Evolutionary conservation across 1,140 invertebrate species (phyloP), one percentile per base, ranked within the genome.

Genomic region (Pogonognathellus flavescens): DNA sequence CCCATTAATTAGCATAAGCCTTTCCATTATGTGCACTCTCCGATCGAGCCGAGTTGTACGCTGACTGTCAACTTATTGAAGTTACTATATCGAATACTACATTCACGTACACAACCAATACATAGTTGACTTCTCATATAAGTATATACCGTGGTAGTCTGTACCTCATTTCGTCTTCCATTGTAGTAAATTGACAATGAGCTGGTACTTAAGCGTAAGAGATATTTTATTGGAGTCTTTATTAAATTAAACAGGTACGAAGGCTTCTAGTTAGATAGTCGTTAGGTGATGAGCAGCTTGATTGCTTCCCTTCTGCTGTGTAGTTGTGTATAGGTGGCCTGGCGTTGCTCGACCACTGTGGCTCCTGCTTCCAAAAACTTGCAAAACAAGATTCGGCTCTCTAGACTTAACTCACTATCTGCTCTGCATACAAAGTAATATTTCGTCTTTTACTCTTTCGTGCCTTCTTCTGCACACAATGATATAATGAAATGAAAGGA

Each of bases 371-470:
- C 70, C 70, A 86, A 83, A 86, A 86, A 86, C 82, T 84, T 83
- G 85, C 85, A 83, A 83, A 86, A 86, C 85, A 41, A 80, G 85
- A 86, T 86, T 86, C 22, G 31, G 13, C n/a, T 70, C 10, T 20
- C 16, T 76, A 50, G 41, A 41, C 49, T 18, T 18, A 76, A 50
- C 25, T 76, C 14, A 10, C 25, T 49, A 50, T 76, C 70, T 50
- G 70, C 31, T 76, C 41, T 76, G 70, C 70, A 76, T 76, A 76
- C 70, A 76, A 76, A 76, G 70, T 76, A 76, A 41, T 60, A 18
- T 66, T 66, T 20, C 62, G 25, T 66, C 62, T 20, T 11, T 11
- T 20, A 25, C 62, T 11, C 22, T 66, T 25, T 14, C n/a, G n/a
- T 60, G 9, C 59, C 59, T 59, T 59, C 55, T 6, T 60, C 18